These are phyloP conservation scores for Daubentonia madagascariensis DNA, from an alignment of 2,113 vertebrate genomes.

Conservation along the genomic window DNA sequence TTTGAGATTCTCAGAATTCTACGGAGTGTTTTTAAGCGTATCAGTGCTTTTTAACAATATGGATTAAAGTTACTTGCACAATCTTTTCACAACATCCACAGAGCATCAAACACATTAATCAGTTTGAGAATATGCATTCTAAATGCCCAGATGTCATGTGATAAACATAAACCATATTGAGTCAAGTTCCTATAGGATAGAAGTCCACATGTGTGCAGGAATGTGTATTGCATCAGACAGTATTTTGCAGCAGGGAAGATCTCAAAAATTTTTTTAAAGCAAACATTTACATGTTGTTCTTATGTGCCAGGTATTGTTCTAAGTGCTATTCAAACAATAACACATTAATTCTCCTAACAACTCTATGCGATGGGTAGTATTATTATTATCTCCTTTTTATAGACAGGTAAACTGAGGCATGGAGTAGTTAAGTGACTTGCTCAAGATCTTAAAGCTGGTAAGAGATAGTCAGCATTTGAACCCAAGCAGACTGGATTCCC, in stretches of 20 bases:
- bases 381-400: neutral
- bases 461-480: neutral
- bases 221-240: neutral
- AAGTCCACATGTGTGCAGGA: neutral
- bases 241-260: neutral
- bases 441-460: neutral
- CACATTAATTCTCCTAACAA: neutral
- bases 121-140: neutral
- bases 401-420: neutral
- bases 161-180: neutral
- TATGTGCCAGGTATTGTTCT: neutral
- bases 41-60: neutral
- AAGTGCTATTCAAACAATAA: neutral
- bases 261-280: neutral
- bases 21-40: neutral
- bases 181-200: neutral
- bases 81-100: neutral
- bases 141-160: neutral
- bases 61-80: neutral
- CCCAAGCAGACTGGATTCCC: neutral
- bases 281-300: neutral
- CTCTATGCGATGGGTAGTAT: neutral
- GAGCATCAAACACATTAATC: neutral
- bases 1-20: neutral
- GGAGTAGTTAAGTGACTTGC: neutral